Conservation (phyloP, 1,140 invertebrate genomes). For the Drosophila baimaii region DNA sequence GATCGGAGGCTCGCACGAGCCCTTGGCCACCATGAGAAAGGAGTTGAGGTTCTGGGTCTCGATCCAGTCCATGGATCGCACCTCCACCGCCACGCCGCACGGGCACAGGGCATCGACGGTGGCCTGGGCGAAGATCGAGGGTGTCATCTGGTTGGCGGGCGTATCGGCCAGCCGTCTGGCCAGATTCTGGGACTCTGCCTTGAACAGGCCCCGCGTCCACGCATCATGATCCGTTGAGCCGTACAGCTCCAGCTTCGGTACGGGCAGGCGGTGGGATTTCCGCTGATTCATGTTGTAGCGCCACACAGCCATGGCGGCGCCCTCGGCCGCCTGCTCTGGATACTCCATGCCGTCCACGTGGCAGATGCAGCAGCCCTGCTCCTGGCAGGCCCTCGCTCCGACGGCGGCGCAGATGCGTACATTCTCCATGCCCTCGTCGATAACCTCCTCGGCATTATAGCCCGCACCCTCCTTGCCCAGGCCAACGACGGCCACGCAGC, state of each 20-base stretch:
- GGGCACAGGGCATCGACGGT: slow-evolving; percentile 85
- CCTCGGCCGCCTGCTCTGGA: slow-evolving; percentile 90
- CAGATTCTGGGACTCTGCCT: slow-evolving; percentile 94
- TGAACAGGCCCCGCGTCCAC: slow-evolving; percentile 90
- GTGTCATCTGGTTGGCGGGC: slow-evolving; percentile 94
- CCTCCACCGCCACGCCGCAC: slow-evolving; percentile 87
- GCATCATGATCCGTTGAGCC: slow-evolving; percentile 84
- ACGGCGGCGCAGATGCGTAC: slow-evolving; percentile 85
- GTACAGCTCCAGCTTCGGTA: slow-evolving; percentile 85
- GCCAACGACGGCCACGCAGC: slow-evolving; percentile 87
- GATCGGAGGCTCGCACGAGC: slow-evolving; percentile 88
- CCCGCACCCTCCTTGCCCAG: slow-evolving; percentile 87
- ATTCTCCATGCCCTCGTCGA: slow-evolving; percentile 87
- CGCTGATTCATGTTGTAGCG: slow-evolving; percentile 88
- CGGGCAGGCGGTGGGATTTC: slow-evolving; percentile 84
- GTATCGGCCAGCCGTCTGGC: slow-evolving; percentile 91
- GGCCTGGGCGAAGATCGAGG: slow-evolving; percentile 90
- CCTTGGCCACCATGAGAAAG: slow-evolving; percentile 91
- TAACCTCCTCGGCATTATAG: slow-evolving; percentile 87
- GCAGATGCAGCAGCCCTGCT: slow-evolving; percentile 86
- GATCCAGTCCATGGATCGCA: slow-evolving; percentile 86
- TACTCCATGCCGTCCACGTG: slow-evolving; percentile 89
- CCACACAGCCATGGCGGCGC: slow-evolving; percentile 87
- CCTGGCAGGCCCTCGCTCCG: slow-evolving; percentile 86
- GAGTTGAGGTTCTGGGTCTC: slow-evolving; percentile 77